These are phyloP conservation scores for Tetramorium parvispinum DNA, from an alignment of 1,140 invertebrate genomes.

Conservation along the genomic window DNA sequence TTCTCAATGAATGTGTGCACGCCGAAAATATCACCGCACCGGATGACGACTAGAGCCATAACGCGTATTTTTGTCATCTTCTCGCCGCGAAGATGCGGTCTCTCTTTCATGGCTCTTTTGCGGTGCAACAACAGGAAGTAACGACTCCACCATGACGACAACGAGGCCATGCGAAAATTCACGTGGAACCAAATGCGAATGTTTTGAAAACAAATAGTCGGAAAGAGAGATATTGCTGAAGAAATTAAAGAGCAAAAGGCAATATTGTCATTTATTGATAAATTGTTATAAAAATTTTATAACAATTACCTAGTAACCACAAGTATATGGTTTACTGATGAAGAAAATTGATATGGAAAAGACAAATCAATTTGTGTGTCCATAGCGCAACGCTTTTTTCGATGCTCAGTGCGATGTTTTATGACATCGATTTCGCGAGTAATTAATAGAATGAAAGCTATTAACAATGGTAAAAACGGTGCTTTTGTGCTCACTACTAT, in stretches of 20 bases:
- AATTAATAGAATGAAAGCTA: background rate
- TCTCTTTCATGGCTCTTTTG: constrained; percentile 19
- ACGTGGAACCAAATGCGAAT: background rate
- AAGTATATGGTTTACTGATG: background rate
- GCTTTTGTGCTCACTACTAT: constrained; percentile 1
- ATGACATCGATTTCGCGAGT: too few species aligned
- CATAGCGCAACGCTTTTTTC: background rate
- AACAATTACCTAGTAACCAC: background rate
- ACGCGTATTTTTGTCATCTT: constrained; percentile 72
- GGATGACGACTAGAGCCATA: constrained; percentile 67
- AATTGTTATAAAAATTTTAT: constrained; percentile 7
- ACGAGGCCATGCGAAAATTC: constrained; percentile 4
- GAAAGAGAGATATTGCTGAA: background rate
- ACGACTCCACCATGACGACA: background rate
- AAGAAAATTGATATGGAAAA: background rate
- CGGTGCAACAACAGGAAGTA: constrained; percentile 67
- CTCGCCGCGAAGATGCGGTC: constrained; percentile 13
- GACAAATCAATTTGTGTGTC: background rate
- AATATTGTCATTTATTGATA: background rate
- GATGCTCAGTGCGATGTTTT: background rate
- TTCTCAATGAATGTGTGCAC: constrained; percentile 67
- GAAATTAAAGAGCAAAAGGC: background rate
- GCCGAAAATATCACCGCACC: constrained; percentile 69
- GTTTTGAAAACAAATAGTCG: constrained; percentile 22
- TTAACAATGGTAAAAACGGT: background rate